These are phyloP conservation scores for Tupiocoris notatus DNA, from an alignment of 2,888 invertebrate genomes.

Conservation along the genomic window DNA sequence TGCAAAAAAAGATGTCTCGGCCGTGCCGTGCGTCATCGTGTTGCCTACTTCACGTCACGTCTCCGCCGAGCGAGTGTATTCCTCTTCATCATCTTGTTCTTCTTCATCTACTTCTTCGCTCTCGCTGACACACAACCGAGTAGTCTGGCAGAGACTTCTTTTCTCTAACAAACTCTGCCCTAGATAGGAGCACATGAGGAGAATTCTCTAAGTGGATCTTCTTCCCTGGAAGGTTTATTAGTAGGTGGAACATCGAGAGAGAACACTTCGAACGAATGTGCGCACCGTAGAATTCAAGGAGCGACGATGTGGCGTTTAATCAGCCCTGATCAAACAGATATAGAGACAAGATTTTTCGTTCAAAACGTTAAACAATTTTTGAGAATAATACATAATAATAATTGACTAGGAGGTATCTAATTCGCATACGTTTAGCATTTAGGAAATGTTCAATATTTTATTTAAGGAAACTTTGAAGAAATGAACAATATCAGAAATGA, in stretches of 20 bases:
- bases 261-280: background rate
- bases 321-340: no score
- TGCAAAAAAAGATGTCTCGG: background rate
- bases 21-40: background rate
- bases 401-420: no score
- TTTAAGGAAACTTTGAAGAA: no score
- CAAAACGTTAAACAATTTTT: no score
- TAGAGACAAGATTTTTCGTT: no score
- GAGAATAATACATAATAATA: no score
- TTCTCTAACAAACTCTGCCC: slow-evolving; percentile 12
- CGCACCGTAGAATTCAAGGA: no score
- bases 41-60: background rate
- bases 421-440: no score
- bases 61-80: background rate
- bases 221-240: background rate
- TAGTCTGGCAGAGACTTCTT: background rate
- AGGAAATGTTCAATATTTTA: no score
- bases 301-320: no score
- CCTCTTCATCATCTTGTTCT: background rate
- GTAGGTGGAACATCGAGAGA: background rate
- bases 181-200: slow-evolving; percentile 1
- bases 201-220: background rate
- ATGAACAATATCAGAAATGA: no score
- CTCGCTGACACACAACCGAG: background rate
- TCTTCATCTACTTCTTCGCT: no score